Conservation (phyloP, 2,888 invertebrate species). For the Eurytoma adleriae region DNA sequence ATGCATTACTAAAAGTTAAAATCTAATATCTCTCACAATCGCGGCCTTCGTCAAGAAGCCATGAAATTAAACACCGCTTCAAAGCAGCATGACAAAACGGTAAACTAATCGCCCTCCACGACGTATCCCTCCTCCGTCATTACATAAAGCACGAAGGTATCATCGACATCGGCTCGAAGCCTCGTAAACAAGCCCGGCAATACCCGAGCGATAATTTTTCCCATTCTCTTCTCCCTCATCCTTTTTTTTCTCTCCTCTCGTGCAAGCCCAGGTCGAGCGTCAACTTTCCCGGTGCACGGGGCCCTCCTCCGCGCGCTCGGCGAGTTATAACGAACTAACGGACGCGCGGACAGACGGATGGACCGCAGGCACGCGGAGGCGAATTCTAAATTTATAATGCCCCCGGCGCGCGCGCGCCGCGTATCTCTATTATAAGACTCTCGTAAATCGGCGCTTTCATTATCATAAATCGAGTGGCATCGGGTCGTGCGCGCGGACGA, state of each 20-base stretch:
- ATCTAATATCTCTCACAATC: too few relatives aligned
- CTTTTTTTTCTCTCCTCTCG: not conserved
- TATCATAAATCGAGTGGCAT: slow-evolving; percentile 71
- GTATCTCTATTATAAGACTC: slow-evolving; percentile 69
- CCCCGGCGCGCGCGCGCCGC: slow-evolving; percentile 52
- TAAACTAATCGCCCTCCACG: too few relatives aligned
- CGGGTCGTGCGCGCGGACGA: slow-evolving; percentile 60
- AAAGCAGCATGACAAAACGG: too few relatives aligned
- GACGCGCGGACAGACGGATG: slow-evolving; percentile 61
- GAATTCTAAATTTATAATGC: slow-evolving; percentile 68
- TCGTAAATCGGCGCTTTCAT: slow-evolving; percentile 69
- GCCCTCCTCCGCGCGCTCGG: not conserved
- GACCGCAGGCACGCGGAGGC: slow-evolving; percentile 64
- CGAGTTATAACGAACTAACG: slow-evolving; percentile 41
- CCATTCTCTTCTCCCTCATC: not conserved
- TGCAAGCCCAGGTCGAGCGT: not conserved
- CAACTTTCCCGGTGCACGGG: not conserved
- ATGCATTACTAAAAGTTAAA: too few relatives aligned
- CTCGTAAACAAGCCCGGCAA: too few relatives aligned
- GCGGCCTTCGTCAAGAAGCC: too few relatives aligned
- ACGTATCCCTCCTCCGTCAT: too few relatives aligned
- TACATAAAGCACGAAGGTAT: too few relatives aligned
- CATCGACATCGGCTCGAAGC: too few relatives aligned
- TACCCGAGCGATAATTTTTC: not conserved
- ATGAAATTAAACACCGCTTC: too few relatives aligned